These are phyloP conservation scores for Anguilla japonica DNA, from an alignment of 2,113 vertebrate genomes.

Conservation along the genomic window DNA sequence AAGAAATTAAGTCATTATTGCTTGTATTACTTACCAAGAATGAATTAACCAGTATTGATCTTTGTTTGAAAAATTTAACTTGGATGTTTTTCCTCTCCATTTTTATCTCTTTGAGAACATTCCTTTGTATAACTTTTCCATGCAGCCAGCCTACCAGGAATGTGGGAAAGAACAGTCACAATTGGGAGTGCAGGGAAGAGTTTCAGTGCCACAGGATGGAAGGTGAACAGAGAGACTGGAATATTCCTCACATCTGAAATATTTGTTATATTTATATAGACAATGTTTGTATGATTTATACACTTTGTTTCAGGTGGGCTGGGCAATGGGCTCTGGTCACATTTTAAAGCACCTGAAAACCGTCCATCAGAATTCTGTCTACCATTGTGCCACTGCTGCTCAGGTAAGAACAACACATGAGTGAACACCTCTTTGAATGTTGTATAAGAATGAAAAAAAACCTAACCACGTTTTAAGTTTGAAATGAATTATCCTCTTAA, in stretches of 20 bases:
- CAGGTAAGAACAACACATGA: constrained; percentile 74
- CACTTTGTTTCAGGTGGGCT: constrained; percentile 81
- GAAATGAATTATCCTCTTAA: too few species aligned
- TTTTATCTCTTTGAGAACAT: not conserved
- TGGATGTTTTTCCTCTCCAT: too few species aligned
- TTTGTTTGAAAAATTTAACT: too few species aligned
- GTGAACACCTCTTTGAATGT: not conserved
- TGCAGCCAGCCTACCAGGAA: constrained; percentile 86
- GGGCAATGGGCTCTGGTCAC: constrained; percentile 75
- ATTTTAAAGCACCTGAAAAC: constrained; percentile 83
- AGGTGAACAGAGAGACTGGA: constrained; percentile 68
- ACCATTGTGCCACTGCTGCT: constrained; percentile 82
- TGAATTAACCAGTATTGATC: too few species aligned
- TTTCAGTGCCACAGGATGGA: constrained; percentile 93
- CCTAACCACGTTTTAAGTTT: not conserved
- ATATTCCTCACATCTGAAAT: not conserved
- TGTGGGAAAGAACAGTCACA: constrained; percentile 91
- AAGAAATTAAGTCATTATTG: not conserved
- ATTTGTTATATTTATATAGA: not conserved
- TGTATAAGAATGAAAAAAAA: not conserved
- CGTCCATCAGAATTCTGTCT: constrained; percentile 86
- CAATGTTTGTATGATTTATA: not conserved
- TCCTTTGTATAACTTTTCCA: not conserved
- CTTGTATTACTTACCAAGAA: not conserved
- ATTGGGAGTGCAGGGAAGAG: constrained; percentile 89